Evolutionary conservation across 37 sponge, comb jelly and placozoan genomes (phyloP), one percentile per base, ranked within the genome.

Genomic region (Theonella swinhoei): DNA sequence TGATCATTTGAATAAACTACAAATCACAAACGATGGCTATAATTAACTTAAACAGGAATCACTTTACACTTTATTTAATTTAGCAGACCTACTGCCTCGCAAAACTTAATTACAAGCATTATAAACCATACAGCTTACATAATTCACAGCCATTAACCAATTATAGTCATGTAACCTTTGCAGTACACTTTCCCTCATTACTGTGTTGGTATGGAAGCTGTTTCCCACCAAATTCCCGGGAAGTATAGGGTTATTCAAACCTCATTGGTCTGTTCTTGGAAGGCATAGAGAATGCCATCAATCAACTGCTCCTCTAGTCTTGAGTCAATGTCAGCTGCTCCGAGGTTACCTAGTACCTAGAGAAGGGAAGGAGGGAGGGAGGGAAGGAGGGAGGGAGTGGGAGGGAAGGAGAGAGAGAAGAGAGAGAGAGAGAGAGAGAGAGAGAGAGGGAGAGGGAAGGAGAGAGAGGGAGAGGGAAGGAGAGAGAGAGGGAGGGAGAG

Each of bases 261-360:
- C 77, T 92, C 93, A 72, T 77, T 92, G 31, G 93, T 92, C 76
- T 92, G 93, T 60, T 96, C 99, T 74, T 95, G 98, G 59, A 94
- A 97, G 24, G 97, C 97, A 63, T 94, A 96, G 67, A 96, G 60
- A 34, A 96, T 96, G 11, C 99, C 99, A 83, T 98, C 99, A 81
- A 98, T 98, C 60, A 98, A 83, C 83, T 98, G 99, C 64, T 98
- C 99, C 72, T 98, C 99, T 54, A 98, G 74, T 19, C 96, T 77
- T 4, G 95, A 89, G 77, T 98, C 99, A 41, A 98, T 85, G 36
- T 98, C 99, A 39, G 95, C 84, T 39, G 95, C 99, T 38, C 99
- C 99, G 25, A 98, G 87, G 65, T 91, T 94, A 33, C 83, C 85
- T 64, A 97, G 84, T 11, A 97, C 91, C 95, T 97, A 76, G 11